These are phyloP conservation scores for Melanotaenia trifasciata DNA, from an alignment of 2,797 vertebrate species.

Conservation along the genomic window DNA sequence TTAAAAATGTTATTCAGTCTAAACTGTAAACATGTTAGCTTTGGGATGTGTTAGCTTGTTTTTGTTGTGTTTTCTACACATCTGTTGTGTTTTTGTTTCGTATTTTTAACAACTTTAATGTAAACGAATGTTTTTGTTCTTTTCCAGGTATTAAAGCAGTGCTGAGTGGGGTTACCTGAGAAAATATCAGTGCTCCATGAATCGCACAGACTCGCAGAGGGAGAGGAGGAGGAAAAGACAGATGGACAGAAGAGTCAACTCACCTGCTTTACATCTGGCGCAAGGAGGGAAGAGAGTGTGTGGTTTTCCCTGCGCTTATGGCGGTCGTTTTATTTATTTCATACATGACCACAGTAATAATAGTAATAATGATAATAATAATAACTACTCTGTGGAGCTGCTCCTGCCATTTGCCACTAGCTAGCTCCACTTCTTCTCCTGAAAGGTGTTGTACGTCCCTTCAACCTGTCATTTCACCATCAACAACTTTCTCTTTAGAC, in stretches of 20 bases:
- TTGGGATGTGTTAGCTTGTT: no score
- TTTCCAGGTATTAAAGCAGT: conserved; percentile 89
- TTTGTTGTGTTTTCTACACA: no score
- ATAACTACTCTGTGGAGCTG: conserved; percentile 79
- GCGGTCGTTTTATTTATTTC: conserved; percentile 93
- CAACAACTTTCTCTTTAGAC: conserved; percentile 65
- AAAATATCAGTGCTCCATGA: conserved; percentile 68
- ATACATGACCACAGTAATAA: conserved; percentile 76
- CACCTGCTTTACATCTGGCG: conserved; percentile 69
- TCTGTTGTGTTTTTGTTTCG: neutral
- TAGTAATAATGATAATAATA: conserved; percentile 67
- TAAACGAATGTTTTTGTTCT: neutral
- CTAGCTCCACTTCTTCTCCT: conserved; percentile 47
- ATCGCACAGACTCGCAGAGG: conserved; percentile 72
- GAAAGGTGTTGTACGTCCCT: conserved; percentile 23
- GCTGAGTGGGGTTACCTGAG: conserved; percentile 50
- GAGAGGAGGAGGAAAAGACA: conserved; percentile 54
- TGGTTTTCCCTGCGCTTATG: conserved; percentile 77
- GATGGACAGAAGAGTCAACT: conserved; percentile 63
- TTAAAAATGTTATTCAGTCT: no score
- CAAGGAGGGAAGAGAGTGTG: conserved; percentile 61
- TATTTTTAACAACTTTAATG: neutral
- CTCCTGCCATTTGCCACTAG: conserved; percentile 63
- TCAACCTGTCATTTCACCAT: conserved; percentile 35
- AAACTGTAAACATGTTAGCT: no score